Base-by-base conservation (phyloP, 2,113 vertebrate genomes). In the Crocuta crocuta region DNA sequence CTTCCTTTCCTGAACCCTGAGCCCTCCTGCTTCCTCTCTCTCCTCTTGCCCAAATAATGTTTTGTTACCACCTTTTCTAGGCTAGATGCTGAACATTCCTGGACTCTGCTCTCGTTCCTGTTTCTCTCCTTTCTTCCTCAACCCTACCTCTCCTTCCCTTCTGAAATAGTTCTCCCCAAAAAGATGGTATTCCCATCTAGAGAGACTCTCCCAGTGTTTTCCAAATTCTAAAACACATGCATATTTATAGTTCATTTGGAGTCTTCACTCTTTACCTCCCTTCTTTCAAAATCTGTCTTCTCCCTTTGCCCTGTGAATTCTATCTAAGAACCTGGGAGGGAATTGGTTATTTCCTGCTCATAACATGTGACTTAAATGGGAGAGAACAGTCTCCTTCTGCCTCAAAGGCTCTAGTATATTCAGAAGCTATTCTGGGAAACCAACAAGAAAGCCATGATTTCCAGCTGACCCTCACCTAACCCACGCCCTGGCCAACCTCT, bases 11-110 rank as follows among this genome's bases (percentile, higher is more conserved):
- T 17, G 10, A 73, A 35, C 45, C 2, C 70, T 16, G 48, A 23
- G 66, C n/a, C 28, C 7, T 19, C 80, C 5, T 0, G 35, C 17
- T 31, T 61, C 68, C 80, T 43, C 0, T 28, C 65, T 82, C 45
- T 94, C 71, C 43, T 68, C 92, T 68, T 23, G 13, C 53, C 78
- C 78, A 26, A 89, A 1, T 96, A 96, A 94, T 2, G 6, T 76
- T 94, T 89, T 10, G 5, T 95, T 86, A 6, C 78, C 23, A 4
- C 81, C 33, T 98, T 97, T 98, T 97, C 98, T 99, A 99, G 99
- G 98, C 95, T 92, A 96, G 97, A 83, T 0, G 95, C 98, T 93
- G 98, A 97, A 71, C 74, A 83, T 91, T 97, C 97, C 98, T 90
- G 95, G 80, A 96, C 86, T 97, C 98, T 98, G 63, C 97, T 98